Evolutionary conservation across 1,140 invertebrate species (phyloP).

Genomic region (Drosophila bipectinata): DNA sequence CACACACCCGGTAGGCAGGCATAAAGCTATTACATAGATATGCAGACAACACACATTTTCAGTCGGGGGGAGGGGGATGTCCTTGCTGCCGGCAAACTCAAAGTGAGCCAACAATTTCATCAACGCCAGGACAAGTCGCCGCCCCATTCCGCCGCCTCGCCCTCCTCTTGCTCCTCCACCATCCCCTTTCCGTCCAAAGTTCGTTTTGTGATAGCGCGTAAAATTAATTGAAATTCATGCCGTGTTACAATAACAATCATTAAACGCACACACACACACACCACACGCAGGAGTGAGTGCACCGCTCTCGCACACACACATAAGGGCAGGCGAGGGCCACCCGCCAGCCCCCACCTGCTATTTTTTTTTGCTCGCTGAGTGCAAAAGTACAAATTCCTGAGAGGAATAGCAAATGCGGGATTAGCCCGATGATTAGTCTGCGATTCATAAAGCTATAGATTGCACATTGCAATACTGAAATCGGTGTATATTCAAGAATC

Average conservation of each 20-base stretch:
- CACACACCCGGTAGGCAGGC: conserved; percentile 82
- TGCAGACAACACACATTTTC: conserved; percentile 2
- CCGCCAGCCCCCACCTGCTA: conserved; percentile 47
- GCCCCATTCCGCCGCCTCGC: neutral
- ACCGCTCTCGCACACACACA: conserved; percentile 15
- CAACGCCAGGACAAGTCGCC: conserved; percentile 68
- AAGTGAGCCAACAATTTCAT: conserved; percentile 82
- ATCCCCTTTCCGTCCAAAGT: neutral
- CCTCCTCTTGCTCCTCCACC: neutral
- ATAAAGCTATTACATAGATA: conserved; percentile 77
- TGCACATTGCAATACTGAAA: conserved; percentile 26
- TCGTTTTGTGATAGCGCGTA: conserved; percentile 68
- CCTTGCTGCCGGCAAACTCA: conserved; percentile 81
- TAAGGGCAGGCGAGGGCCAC: conserved; percentile 45
- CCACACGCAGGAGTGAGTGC: conserved; percentile 25
- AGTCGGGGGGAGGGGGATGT: conserved; percentile 42
- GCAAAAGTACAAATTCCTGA: conserved; percentile 84
- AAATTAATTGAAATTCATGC: conserved; percentile 83
- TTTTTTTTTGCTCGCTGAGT: conserved; percentile 57
- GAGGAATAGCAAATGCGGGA: conserved; percentile 72
- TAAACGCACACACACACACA: conserved; percentile 73
- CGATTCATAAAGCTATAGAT: conserved; percentile 70
- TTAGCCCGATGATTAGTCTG: conserved; percentile 59
- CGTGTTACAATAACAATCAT: conserved; percentile 82
- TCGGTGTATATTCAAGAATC: neutral